Evolutionary conservation across 2,113 vertebrate genomes (phyloP).

Genomic region (Rhombomys opimus): DNA sequence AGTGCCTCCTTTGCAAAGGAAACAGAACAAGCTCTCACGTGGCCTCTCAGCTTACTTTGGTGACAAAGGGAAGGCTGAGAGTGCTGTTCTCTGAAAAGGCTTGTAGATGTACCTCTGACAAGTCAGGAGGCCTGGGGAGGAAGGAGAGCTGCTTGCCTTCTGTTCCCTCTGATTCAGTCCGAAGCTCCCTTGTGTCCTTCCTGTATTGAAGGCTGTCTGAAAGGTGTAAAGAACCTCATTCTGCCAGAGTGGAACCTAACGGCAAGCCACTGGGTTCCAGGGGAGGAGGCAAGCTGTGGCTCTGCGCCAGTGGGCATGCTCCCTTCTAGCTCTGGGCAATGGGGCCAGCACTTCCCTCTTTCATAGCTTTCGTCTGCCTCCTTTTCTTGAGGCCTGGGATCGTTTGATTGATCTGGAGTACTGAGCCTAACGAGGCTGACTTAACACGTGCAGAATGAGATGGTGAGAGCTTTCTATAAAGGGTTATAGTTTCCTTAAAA

Average conservation of each 20-base stretch:
- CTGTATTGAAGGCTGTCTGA: background rate
- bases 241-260: background rate
- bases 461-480: background rate
- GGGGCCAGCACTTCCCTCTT: background rate
- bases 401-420: background rate
- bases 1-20: background rate
- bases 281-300: background rate
- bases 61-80: background rate
- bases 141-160: background rate
- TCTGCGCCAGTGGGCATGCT: background rate
- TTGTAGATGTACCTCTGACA: background rate
- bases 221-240: background rate
- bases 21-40: rapidly evolving
- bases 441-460: background rate
- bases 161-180: background rate
- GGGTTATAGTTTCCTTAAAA: background rate
- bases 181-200: background rate
- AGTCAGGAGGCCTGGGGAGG: background rate
- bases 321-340: background rate
- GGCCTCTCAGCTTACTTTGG: background rate
- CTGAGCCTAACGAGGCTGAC: background rate
- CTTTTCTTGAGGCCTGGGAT: background rate
- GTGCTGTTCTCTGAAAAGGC: background rate
- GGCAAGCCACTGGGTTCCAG: background rate
- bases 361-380: background rate